Percentiles rank a stretch among this genome's conserved stretches.
Conservation (phyloP, 2,888 invertebrate genomes). For the Punctoribates punctum region DNA sequence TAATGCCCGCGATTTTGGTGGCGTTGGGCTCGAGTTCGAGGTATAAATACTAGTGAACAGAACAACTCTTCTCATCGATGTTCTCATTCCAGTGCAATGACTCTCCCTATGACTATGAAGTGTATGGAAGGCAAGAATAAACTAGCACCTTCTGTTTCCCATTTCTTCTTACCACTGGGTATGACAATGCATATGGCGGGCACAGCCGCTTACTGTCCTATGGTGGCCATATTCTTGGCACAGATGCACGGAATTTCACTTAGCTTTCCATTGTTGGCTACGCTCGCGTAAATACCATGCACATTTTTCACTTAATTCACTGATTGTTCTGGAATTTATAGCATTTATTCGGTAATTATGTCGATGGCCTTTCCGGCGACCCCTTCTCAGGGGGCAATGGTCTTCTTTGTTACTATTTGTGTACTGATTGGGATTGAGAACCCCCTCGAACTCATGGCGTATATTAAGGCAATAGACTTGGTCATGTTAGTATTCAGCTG, state of each 20-base stretch:
- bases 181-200: conserved; percentile 42
- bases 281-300: conserved; percentile 38
- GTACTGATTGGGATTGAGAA: conserved; percentile 37
- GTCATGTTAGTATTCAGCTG: neutral
- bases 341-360: conserved; percentile 36
- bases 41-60: neutral
- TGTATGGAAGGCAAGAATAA: conserved; percentile 39
- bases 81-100: conserved; percentile 35
- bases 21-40: conserved; percentile 34
- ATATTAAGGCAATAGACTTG: conserved; percentile 37
- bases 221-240: conserved; percentile 38
- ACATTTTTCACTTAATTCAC: too few relatives aligned
- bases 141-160: conserved; percentile 8
- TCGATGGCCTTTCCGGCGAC: conserved; percentile 38
- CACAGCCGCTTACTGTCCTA: conserved; percentile 26
- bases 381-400: conserved; percentile 2
- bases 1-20: conserved; percentile 28
- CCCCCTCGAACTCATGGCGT: conserved; percentile 36
- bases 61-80: too few relatives aligned
- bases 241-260: conserved; percentile 30
- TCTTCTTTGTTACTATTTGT: conserved; percentile 21
- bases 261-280: neutral
- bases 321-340: too few relatives aligned
- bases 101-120: conserved; percentile 40
- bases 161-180: conserved; percentile 37